These are phyloP conservation scores for Hydropsyche betteni DNA, from an alignment of 2,888 invertebrate species.

Conservation along the genomic window DNA sequence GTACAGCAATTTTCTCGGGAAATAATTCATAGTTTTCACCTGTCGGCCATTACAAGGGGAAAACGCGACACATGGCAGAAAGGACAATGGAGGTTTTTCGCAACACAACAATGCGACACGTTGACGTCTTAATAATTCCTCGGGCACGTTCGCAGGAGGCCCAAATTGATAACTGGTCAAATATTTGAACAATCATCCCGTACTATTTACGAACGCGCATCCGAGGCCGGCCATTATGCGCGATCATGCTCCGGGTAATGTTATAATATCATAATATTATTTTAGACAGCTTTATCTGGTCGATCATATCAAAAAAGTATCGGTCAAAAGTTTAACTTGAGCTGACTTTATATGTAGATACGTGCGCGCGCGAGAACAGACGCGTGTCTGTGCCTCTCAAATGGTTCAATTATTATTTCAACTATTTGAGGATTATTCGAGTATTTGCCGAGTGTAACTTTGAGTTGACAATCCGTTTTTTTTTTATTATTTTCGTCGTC, in stretches of 20 bases:
- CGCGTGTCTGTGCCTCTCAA: neutral
- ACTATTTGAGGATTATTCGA: no score
- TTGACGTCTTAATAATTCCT: slow-evolving; percentile 2
- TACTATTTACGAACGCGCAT: slow-evolving; percentile 21
- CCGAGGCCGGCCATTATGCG: slow-evolving; percentile 33
- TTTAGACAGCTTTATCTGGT: slow-evolving; percentile 45
- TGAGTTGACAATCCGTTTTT: no score
- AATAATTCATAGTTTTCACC: slow-evolving; percentile 26
- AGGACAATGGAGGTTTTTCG: neutral
- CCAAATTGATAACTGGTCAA: slow-evolving; percentile 14
- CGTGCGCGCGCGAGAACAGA: no score
- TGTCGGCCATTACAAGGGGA: neutral
- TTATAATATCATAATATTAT: slow-evolving; percentile 44
- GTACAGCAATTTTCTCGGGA: slow-evolving; percentile 18
- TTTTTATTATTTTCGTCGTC: no score
- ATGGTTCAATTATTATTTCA: neutral
- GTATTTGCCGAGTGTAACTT: no score
- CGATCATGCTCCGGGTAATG: slow-evolving; percentile 41
- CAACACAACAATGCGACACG: neutral
- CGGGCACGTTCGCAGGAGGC: slow-evolving; percentile 15
- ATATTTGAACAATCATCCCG: slow-evolving; percentile 38
- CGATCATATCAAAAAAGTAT: slow-evolving; percentile 42
- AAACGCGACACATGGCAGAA: neutral
- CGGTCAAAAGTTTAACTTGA: slow-evolving; percentile 40
- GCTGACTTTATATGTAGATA: neutral